Base-by-base conservation (phyloP, 2,797 vertebrate genomes). In the Phaenicophaeus curvirostris region DNA sequence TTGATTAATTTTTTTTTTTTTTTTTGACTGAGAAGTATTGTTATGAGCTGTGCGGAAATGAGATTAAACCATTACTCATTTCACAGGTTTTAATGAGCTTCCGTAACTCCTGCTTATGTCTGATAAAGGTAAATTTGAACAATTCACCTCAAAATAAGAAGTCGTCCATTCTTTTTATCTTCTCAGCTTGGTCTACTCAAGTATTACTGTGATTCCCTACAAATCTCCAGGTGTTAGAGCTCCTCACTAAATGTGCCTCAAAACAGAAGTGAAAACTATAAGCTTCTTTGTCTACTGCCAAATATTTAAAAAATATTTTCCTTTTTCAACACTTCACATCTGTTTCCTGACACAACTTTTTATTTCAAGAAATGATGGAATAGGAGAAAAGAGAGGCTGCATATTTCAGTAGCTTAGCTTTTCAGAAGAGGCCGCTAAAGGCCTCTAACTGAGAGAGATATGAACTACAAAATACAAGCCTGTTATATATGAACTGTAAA, bases 391-490 rank as follows among this genome's bases (percentile, higher is more conserved):
- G 20, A 79, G 25, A 68, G 4, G 4, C 11, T 62, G 24, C 15
- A 14, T 75, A 19, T 89, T 92, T 90, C 39, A 76, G 21, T 79
- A 24, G 48, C 8, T 63, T 62, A 66, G 24, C 11, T 81, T 72
- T 84, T 85, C 27, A 78, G 59, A 75, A 68, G 21, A 37, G n/a
- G 20, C 8, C 27, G 31, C 18, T 41, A 30, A 87, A 62, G 35
- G 74, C 11, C 2, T 65, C 11, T 35, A 46, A 31, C 25, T 62
- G 35, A 73, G 55, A 82, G 27, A 69, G 25, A 13, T 55, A 76
- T 27, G 39, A 81, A 16, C 15, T 54, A 4, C n/a, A 44, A 0
- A 0, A 31, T 83, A 39, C 1, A 2, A n/a, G 7, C 3, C 6
- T 24, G 51, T 83, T 73, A 33, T 44, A 54, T 6, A 33, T 30